Conservation (phyloP, 2,888 invertebrate species). For the Timandra comae region DNA sequence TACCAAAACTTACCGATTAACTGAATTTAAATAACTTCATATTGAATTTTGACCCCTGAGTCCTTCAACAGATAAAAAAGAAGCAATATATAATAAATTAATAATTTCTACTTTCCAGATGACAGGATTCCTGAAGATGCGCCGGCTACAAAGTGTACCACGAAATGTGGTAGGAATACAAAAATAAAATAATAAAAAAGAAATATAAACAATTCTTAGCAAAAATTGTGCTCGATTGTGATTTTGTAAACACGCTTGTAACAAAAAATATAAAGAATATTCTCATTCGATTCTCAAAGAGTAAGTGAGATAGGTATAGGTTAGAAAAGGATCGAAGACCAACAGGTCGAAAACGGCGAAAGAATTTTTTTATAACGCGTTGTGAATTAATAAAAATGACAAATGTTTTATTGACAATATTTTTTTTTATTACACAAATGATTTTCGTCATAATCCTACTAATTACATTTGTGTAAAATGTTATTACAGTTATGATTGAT, state of each 20-base stretch:
- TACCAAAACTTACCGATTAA: too few species aligned
- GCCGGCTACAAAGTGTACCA: conserved; percentile 62
- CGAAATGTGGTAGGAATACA: conserved; percentile 49
- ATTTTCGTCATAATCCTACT: too few species aligned
- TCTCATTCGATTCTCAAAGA: conserved; percentile 38
- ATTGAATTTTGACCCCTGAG: too few species aligned
- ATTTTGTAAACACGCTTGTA: conserved; percentile 41
- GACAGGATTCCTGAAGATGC: conserved; percentile 68
- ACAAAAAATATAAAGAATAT: conserved; percentile 33
- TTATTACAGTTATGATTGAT: too few species aligned
- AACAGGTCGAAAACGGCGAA: conserved; percentile 45
- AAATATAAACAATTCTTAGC: conserved; percentile 35
- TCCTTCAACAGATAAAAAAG: too few species aligned
- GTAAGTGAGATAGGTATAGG: conserved; percentile 26
- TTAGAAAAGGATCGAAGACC: conserved; percentile 29
- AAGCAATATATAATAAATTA: too few species aligned
- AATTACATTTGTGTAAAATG: too few species aligned
- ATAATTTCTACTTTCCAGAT: conserved; percentile 54
- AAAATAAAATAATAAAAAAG: conserved; percentile 16
- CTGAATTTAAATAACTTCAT: too few species aligned
- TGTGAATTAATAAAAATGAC: conserved; percentile 56
- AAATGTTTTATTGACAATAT: conserved; percentile 48
- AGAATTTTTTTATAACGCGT: conserved; percentile 67
- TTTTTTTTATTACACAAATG: too few species aligned
- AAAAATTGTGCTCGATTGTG: conserved; percentile 52